Percentiles rank a stretch among this genome's conserved stretches.
These are phyloP conservation scores for Sinocyclocheilus rhinocerous DNA, from an alignment of 2,113 vertebrate species.

Conservation along the genomic window DNA sequence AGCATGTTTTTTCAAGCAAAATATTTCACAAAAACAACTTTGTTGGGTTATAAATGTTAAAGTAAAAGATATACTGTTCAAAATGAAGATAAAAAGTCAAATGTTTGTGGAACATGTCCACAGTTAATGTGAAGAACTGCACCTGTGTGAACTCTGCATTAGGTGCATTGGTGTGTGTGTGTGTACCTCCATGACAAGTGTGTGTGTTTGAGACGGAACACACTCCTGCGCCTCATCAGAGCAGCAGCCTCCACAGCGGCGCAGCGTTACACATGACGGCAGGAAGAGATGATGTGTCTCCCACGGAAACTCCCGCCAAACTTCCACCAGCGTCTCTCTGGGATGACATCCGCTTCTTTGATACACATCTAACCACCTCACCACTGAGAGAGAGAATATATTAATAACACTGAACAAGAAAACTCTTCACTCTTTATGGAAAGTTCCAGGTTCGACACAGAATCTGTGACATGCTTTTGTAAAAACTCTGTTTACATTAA, in stretches of 20 bases:
- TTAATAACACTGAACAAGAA: background rate
- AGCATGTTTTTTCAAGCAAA: no score
- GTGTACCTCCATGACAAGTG: conserved; percentile 84
- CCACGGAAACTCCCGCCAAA: conserved; percentile 79
- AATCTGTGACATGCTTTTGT: background rate
- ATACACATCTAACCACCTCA: conserved; percentile 87
- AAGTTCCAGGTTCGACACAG: background rate
- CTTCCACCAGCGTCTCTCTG: conserved; percentile 83
- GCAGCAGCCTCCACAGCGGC: conserved; percentile 87
- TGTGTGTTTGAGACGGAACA: conserved; percentile 79
- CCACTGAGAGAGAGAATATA: conserved; percentile 69
- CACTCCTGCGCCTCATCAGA: conserved; percentile 85
- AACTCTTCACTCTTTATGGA: background rate
- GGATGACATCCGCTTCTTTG: conserved; percentile 85
- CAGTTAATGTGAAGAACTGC: background rate
- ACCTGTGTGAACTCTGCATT: background rate
- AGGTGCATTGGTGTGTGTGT: background rate
- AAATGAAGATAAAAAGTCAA: background rate
- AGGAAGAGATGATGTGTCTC: conserved; percentile 83
- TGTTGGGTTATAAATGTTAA: no score
- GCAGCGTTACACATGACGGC: conserved; percentile 84
- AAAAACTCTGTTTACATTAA: background rate
- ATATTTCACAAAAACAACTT: no score
- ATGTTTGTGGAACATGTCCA: no score
- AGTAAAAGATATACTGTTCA: no score